Percentiles rank a stretch among this genome's conserved stretches.
Evolutionary conservation across 2,113 vertebrate species (phyloP).

Genomic region (Rhodinocichla rosea): DNA sequence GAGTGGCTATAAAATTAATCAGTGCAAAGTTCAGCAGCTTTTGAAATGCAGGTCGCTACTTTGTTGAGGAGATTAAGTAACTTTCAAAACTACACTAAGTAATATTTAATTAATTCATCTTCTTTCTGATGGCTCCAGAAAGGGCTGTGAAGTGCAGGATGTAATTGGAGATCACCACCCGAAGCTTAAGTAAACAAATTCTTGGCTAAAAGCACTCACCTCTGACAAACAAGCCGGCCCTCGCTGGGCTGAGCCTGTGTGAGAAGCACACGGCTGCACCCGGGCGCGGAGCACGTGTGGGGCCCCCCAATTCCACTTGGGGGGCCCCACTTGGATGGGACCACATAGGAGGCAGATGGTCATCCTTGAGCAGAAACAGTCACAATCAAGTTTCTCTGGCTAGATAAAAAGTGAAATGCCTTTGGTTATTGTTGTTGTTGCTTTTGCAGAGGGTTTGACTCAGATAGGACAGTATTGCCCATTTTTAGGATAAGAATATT

Average conservation of each 20-base stretch:
- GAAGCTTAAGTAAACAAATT: not conserved
- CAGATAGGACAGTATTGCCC: not conserved
- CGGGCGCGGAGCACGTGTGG: fast-evolving
- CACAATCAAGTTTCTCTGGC: not conserved
- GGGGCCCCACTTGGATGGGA: too few relatives aligned
- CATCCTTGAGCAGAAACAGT: not conserved
- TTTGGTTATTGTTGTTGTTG: not conserved
- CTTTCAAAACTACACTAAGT: not conserved
- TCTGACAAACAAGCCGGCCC: not conserved
- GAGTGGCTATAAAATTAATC: not conserved
- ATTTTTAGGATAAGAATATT: not conserved
- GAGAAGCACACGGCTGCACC: fast-evolving
- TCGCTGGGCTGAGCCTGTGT: fast-evolving
- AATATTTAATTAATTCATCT: not conserved
- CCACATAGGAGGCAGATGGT: not conserved
- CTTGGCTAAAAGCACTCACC: not conserved
- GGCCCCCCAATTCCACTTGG: fast-evolving
- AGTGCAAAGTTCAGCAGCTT: not conserved
- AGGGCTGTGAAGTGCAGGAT: not conserved
- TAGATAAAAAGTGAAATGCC: not conserved
- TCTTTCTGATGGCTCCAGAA: not conserved
- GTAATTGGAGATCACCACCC: not conserved
- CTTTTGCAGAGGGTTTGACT: not conserved
- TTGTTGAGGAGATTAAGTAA: not conserved
- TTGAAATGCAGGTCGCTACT: not conserved